Evolutionary conservation across 2,888 invertebrate genomes (phyloP).

Genomic region (Cremastobaeus sp.): DNA sequence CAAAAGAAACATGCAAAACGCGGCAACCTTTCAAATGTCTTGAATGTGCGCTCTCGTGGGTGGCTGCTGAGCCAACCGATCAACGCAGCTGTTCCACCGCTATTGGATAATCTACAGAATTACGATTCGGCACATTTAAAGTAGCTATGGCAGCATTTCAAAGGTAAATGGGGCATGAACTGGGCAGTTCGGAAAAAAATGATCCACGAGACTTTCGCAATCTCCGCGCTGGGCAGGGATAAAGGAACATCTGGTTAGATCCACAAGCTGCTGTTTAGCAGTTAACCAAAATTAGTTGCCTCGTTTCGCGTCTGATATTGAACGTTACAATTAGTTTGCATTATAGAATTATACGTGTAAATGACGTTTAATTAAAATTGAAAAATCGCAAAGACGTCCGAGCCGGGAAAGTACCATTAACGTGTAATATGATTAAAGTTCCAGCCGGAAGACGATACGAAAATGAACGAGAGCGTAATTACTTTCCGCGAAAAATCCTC

Average conservation of each 20-base stretch:
- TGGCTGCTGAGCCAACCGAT: conserved; percentile 44
- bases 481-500: not conserved
- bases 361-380: no score
- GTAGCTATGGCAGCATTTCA: conserved; percentile 40
- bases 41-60: conserved; percentile 45
- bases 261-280: conserved; percentile 22
- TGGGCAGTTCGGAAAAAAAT: conserved; percentile 48
- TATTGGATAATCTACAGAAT: conserved; percentile 55
- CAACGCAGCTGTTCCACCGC: conserved; percentile 56
- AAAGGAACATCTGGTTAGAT: conserved; percentile 53
- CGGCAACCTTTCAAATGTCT: conserved; percentile 53
- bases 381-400: no score
- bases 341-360: no score
- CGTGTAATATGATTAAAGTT: no score
- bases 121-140: conserved; percentile 55
- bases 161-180: conserved; percentile 48
- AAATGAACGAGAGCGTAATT: not conserved
- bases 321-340: no score
- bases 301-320: not conserved
- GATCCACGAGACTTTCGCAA: conserved; percentile 46
- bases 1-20: conserved; percentile 43
- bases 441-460: no score
- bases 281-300: not conserved
- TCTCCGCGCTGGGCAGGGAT: conserved; percentile 18
- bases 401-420: no score